Evolutionary conservation across 2,113 vertebrate species (phyloP).

Genomic region (Macquaria ambigua): DNA sequence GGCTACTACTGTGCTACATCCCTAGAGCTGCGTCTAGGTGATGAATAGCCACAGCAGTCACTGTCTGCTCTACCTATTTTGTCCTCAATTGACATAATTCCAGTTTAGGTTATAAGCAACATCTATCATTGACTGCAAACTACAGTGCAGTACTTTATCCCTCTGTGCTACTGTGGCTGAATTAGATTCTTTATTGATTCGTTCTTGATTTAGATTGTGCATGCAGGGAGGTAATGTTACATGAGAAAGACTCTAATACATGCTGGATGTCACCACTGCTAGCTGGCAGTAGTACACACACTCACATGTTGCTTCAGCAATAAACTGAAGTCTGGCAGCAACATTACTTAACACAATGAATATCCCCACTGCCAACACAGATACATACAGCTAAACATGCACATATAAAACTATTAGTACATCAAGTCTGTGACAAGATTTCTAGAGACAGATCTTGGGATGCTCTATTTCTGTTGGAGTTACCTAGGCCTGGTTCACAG

Average conservation of each 20-base stretch:
- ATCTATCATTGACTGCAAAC: constrained; percentile 64
- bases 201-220: constrained; percentile 33
- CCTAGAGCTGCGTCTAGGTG: constrained; percentile 57
- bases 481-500: neutral
- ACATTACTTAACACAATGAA: neutral
- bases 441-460: neutral
- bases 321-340: neutral
- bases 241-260: constrained; percentile 16
- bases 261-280: constrained; percentile 26
- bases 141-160: constrained; percentile 30
- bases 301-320: constrained; percentile 22
- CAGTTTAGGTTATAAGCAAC: constrained; percentile 61
- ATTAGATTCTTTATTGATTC: constrained; percentile 41
- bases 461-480: neutral
- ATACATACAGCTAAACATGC: neutral
- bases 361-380: neutral
- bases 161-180: neutral
- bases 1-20: constrained; percentile 54
- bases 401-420: neutral
- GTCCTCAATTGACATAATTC: constrained; percentile 76
- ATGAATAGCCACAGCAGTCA: constrained; percentile 69
- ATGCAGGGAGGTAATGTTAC: constrained; percentile 3
- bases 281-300: neutral
- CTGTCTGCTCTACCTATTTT: constrained; percentile 71
- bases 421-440: constrained; percentile 7